Percentiles rank a stretch among this genome's conserved stretches.
Evolutionary conservation across 92 coral and sea anemone species (phyloP).

Genomic region (Epizoanthus scotinus): DNA sequence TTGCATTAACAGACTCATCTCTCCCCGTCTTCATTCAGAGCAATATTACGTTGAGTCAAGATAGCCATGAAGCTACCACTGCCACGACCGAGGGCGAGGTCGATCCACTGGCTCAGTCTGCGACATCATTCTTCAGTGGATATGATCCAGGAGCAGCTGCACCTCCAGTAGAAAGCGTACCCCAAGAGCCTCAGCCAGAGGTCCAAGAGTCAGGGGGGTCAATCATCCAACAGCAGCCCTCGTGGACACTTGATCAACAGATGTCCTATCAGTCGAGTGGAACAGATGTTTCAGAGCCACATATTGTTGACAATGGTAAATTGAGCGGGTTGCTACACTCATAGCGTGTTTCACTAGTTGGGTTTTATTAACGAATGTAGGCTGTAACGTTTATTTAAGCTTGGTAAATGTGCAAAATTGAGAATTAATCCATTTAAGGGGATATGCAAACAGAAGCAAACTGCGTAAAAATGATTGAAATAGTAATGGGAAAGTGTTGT

Average conservation of each 20-base stretch:
- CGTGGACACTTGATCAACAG: constrained; percentile 25
- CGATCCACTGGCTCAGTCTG: constrained; percentile 28
- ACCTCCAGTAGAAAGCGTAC: neutral
- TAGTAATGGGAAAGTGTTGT: too few species aligned
- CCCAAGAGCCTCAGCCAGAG: constrained; percentile 24
- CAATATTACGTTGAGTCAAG: constrained; percentile 17
- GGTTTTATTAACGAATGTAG: too few species aligned
- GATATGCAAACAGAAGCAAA: too few species aligned
- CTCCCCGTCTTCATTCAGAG: constrained; percentile 1
- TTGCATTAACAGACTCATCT: too few species aligned
- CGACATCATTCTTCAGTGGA: constrained; percentile 31
- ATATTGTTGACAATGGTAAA: constrained; percentile 1
- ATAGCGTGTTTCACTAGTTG: too few species aligned
- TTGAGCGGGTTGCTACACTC: neutral
- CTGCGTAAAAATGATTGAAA: too few species aligned
- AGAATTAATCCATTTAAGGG: too few species aligned
- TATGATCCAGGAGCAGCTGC: constrained; percentile 22
- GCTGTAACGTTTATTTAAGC: too few species aligned
- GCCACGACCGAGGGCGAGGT: constrained; percentile 23
- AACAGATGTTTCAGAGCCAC: neutral
- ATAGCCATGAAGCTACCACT: constrained; percentile 20
- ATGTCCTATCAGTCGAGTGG: constrained; percentile 13
- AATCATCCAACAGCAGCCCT: constrained; percentile 24
- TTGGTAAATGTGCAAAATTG: too few species aligned
- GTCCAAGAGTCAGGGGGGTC: constrained; percentile 24